These are phyloP conservation scores for Ceratitis capitata DNA, from an alignment of 1,140 invertebrate species.

Conservation along the genomic window DNA sequence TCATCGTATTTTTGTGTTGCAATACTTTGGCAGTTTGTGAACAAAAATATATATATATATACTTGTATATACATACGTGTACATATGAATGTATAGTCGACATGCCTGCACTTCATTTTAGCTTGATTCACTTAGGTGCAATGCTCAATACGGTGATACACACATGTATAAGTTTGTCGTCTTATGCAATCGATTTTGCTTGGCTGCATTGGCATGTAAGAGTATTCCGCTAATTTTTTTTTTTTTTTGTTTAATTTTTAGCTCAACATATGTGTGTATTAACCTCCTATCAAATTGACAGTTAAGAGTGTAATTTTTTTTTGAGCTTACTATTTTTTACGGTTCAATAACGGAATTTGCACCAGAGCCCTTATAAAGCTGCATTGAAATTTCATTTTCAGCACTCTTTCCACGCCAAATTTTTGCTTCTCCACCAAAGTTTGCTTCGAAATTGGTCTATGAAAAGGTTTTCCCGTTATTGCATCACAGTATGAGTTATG, in stretches of 20 bases:
- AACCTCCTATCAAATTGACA: conserved; percentile 11
- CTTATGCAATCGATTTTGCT: background rate
- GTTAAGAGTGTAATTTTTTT: conserved; percentile 16
- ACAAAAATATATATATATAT: too few species aligned
- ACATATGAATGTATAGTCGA: too few species aligned
- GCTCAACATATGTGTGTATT: background rate
- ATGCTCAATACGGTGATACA: too few species aligned
- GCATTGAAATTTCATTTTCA: background rate
- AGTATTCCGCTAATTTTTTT: too few species aligned
- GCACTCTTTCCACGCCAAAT: background rate
- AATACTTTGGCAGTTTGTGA: background rate
- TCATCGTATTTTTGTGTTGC: background rate
- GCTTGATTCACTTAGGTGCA: background rate
- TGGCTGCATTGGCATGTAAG: background rate
- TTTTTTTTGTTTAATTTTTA: background rate
- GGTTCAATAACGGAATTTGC: conserved; percentile 25
- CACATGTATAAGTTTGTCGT: background rate
- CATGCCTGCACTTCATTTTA: background rate
- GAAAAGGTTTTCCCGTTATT: conserved; percentile 11
- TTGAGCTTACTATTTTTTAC: conserved; percentile 25
- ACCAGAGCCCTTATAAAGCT: background rate
- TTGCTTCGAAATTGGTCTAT: background rate
- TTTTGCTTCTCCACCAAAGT: background rate
- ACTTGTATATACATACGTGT: too few species aligned
- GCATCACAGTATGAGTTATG: background rate